Percentiles rank a stretch among this genome's conserved stretches.
Conservation (phyloP, 2,113 vertebrate genomes). For the Camelus bactrianus region DNA sequence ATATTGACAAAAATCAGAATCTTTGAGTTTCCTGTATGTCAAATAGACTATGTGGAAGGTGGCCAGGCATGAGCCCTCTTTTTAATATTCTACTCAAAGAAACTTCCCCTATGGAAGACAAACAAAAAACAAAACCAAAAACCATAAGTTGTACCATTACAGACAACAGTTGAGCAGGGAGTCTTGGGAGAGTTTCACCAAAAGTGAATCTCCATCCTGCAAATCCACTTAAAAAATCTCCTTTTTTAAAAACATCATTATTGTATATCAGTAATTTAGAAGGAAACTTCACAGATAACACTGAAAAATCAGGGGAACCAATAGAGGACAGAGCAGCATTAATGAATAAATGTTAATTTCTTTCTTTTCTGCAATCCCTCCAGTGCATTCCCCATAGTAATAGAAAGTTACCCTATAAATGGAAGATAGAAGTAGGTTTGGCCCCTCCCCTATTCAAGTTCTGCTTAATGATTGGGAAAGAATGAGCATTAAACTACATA, state of each 20-base stretch:
- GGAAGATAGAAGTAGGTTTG: not conserved
- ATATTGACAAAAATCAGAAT: not conserved
- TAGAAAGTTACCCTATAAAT: not conserved
- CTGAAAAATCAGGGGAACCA: no score
- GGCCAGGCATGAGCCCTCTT: not conserved
- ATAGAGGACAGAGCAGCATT: not conserved
- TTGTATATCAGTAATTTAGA: not conserved
- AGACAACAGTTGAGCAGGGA: not conserved
- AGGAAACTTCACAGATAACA: rapidly evolving
- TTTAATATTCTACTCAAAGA: not conserved
- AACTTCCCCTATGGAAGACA: not conserved
- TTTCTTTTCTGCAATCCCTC: not conserved
- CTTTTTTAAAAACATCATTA: not conserved
- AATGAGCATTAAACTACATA: not conserved
- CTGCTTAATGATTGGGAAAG: not conserved
- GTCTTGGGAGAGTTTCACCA: not conserved
- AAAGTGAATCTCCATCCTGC: not conserved
- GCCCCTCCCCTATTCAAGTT: not conserved
- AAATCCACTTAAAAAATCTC: not conserved
- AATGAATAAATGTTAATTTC: not conserved
- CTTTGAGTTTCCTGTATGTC: not conserved
- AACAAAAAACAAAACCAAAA: not conserved
- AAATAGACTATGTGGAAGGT: not conserved
- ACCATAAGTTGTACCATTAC: rapidly evolving
- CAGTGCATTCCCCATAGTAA: not conserved